A percentile compares a stretch with the other conserved stretches of the same genome.
Conservation (phyloP, 2,797 vertebrate genomes). For the Liparis tanakae region DNA sequence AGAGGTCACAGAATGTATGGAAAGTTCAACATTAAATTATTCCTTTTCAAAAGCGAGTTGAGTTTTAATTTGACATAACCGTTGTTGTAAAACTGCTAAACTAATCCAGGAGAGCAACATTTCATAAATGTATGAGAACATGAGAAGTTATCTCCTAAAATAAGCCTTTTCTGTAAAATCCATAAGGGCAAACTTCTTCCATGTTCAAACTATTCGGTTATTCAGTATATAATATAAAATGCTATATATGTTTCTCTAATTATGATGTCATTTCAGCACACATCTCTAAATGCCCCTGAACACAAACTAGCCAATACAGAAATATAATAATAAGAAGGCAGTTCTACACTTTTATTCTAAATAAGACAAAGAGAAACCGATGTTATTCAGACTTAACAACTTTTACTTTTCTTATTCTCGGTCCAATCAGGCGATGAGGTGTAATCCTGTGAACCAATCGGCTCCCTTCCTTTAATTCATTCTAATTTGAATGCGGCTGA, state of each 20-base stretch:
- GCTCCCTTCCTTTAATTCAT: background rate
- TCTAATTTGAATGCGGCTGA: background rate
- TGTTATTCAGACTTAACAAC: background rate
- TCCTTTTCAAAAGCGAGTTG: background rate
- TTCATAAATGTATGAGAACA: background rate
- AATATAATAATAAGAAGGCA: background rate
- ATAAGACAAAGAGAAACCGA: background rate
- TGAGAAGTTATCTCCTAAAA: background rate
- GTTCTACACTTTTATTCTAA: background rate
- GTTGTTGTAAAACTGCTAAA: background rate
- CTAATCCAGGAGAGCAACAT: background rate
- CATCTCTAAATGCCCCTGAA: background rate
- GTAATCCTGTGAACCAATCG: background rate
- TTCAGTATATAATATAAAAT: too few species aligned
- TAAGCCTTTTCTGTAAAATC: too few species aligned
- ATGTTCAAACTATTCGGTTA: too few species aligned
- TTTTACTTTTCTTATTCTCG: background rate
- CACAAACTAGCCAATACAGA: background rate
- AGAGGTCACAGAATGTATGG: constrained; percentile 34
- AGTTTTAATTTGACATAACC: background rate
- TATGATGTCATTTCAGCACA: background rate
- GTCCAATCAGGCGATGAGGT: background rate
- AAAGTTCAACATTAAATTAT: constrained; percentile 12
- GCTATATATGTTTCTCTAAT: background rate
- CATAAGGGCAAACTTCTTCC: too few species aligned